Base-by-base conservation (phyloP, 1,140 invertebrate genomes). In the Cheumatopsyche charites region DNA sequence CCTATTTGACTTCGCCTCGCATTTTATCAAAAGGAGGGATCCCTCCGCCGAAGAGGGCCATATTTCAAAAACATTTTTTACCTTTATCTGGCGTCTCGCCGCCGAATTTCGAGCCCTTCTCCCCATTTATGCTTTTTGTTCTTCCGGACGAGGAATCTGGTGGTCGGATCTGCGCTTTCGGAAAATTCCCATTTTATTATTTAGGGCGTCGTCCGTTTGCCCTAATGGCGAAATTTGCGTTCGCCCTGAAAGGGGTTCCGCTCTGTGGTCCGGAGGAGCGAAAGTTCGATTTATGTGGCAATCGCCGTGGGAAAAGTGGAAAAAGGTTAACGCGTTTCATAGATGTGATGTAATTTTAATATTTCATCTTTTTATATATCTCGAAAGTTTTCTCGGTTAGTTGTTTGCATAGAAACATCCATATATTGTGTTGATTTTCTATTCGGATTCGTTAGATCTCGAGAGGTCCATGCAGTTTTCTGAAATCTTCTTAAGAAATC, bases 41-140 rank as follows among this genome's bases (percentile, higher is more conserved):
- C 66, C 29, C 29, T 36, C 29, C 29, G 29, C 29, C 45, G 66
- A 68, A 68, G 49, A 52, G 66, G 17, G 23, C 66, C 47, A 68
- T 68, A 55, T 68, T 55, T 55, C 45, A 68, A 68, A 68, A 68
- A 68, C 66, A 68, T 68, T 68, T 68, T 68, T 68, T 19, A 68
- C 66, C 26, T 68, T 68, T 55, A 68, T 68, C 47, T 55, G 66
- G 47, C 23, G 66, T 41, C 49, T 55, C 47, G 9, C 25, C 26
- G 19, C 25, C 55, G 55, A 36, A 36, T 36, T 36, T 36, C 29
- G 29, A 36, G 29, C n/a, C n/a, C n/a, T n/a, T n/a, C 19, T 19
- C 2, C 11, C n/a, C 19, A 4, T 58, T 25, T 25, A 9, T 3
- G 7, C 23, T 58, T 58, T 25, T 58, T 21, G 5, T 55, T 23